Conservation (phyloP, 2,113 vertebrate species). For the Psettodes erumei region DNA sequence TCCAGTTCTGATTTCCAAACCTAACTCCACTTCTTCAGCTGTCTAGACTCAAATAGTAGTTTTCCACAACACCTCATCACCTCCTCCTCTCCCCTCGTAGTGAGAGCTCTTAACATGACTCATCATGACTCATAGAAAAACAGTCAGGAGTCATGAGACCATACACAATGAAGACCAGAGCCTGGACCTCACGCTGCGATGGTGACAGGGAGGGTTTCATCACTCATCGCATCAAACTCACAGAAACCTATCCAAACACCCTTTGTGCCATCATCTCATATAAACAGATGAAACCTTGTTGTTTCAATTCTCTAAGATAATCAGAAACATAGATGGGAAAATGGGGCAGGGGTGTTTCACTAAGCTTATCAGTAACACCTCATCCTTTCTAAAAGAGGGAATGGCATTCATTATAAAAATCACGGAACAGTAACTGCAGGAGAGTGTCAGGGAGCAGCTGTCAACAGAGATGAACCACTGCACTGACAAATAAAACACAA, state of each 20-base stretch:
- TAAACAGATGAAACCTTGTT: not conserved
- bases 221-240: slow-evolving; percentile 41
- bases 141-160: slow-evolving; percentile 57
- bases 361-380: slow-evolving; percentile 23
- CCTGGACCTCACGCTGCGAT: slow-evolving; percentile 33
- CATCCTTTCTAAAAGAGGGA: slow-evolving; percentile 11
- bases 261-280: not conserved
- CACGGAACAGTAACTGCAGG: not conserved
- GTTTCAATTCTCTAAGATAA: slow-evolving; percentile 27
- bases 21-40: slow-evolving; percentile 66
- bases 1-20: slow-evolving; percentile 74
- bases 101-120: slow-evolving; percentile 71
- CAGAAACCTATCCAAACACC: slow-evolving; percentile 29
- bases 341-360: slow-evolving; percentile 21
- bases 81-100: slow-evolving; percentile 55
- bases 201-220: slow-evolving; percentile 54
- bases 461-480: slow-evolving; percentile 9
- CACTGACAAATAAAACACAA: too few species aligned
- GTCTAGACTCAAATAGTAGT: slow-evolving; percentile 75
- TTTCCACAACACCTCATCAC: slow-evolving; percentile 81
- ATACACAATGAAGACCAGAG: slow-evolving; percentile 47
- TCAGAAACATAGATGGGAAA: slow-evolving; percentile 41
- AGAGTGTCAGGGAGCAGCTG: not conserved
- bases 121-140: slow-evolving; percentile 76
- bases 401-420: not conserved